Percentiles rank a stretch among this genome's conserved stretches.
Evolutionary conservation across 2,113 vertebrate genomes (phyloP).

Genomic region (Hypocryptadius cinnamomeus): DNA sequence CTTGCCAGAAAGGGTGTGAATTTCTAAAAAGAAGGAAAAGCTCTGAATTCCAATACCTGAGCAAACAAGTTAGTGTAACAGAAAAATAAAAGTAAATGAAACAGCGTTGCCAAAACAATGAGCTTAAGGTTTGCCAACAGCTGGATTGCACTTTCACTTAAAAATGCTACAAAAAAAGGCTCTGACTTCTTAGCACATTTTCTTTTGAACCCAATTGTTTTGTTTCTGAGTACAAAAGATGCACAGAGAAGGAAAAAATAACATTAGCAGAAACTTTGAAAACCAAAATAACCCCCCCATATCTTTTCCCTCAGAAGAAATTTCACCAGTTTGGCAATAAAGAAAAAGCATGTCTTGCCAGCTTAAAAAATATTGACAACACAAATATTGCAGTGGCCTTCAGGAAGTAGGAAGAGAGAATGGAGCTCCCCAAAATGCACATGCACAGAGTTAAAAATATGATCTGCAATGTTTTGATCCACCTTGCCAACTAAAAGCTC

Average conservation of each 20-base stretch:
- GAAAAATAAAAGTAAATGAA: slow-evolving; percentile 32
- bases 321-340: neutral
- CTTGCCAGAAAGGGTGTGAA: slow-evolving; percentile 70
- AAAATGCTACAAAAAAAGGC: neutral
- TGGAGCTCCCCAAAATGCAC: neutral
- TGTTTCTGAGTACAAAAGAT: neutral
- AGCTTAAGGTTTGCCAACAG: slow-evolving; percentile 61
- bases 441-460: neutral
- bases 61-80: slow-evolving; percentile 69
- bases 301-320: neutral
- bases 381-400: neutral
- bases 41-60: slow-evolving; percentile 71
- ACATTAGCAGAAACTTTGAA: neutral
- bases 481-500: neutral
- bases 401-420: neutral
- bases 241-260: neutral
- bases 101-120: slow-evolving; percentile 61
- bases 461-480: neutral
- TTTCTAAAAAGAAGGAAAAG: slow-evolving; percentile 67
- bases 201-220: neutral
- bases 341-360: neutral
- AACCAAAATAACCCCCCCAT: neutral
- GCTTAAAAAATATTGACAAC: neutral
- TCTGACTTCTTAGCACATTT: slow-evolving; percentile 28
- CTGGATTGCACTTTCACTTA: slow-evolving; percentile 58